Conservation (phyloP, 2,797 vertebrate genomes). For the Choloepus didactylus region DNA sequence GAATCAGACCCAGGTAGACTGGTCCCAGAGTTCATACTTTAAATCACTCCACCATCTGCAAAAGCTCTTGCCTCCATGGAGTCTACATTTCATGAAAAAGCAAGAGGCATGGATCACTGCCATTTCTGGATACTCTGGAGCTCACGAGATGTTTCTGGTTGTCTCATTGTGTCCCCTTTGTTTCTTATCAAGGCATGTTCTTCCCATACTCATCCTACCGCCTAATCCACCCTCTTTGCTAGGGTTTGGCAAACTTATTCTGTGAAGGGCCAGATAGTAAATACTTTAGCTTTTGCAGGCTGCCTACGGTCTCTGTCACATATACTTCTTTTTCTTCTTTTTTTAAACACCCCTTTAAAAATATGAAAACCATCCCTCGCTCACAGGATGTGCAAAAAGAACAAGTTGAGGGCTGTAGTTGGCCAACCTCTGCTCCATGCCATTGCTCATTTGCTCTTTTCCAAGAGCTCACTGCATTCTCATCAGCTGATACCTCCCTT, state of each 20-base stretch:
- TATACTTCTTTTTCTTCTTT: not conserved
- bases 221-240: not conserved
- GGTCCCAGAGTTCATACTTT: not conserved
- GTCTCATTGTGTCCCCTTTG: not conserved
- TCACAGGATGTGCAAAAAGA: not conserved
- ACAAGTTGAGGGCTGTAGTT: not conserved
- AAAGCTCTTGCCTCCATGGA: no score
- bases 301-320: not conserved
- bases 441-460: not conserved
- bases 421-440: no score
- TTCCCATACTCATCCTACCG: not conserved
- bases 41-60: fast-evolving
- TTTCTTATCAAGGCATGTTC: not conserved
- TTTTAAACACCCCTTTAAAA: not conserved
- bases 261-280: not conserved
- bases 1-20: not conserved
- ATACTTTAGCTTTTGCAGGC: not conserved
- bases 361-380: not conserved
- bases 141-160: not conserved
- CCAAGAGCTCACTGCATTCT: no score
- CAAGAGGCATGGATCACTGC: not conserved
- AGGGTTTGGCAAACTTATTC: not conserved
- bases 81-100: not conserved
- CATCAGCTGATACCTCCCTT: not conserved
- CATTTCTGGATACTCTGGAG: not conserved